A percentile compares a stretch with the other conserved stretches of the same genome.
Conservation (phyloP, 2,888 invertebrate species). For the Diadegma fenestrale region DNA sequence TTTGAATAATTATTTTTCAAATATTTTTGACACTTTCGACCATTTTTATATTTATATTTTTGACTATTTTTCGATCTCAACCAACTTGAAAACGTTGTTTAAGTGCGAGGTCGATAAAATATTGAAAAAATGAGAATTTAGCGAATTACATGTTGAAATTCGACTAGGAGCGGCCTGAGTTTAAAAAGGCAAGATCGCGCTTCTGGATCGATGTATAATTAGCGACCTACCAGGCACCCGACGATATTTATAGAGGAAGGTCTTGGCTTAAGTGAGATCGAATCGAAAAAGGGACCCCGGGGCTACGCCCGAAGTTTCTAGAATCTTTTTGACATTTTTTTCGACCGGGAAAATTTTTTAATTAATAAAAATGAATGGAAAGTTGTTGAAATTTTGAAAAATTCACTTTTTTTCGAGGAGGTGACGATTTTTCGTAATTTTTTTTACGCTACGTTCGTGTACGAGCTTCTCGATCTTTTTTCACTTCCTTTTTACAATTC, state of each 20-base stretch:
- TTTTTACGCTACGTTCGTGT: neutral
- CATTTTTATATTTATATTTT: no score
- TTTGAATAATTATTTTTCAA: conserved; percentile 10
- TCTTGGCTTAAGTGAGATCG: conserved; percentile 76
- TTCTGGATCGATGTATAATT: conserved; percentile 80
- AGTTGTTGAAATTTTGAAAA: no score
- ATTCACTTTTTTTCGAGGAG: neutral
- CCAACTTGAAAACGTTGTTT: no score
- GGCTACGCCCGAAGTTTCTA: conserved; percentile 66
- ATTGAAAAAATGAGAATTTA: neutral
- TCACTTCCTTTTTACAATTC: conserved; percentile 1
- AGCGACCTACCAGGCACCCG: conserved; percentile 80
- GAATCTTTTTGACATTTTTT: neutral
- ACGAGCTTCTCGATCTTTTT: neutral
- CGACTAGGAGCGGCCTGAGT: conserved; percentile 30
- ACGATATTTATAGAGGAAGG: conserved; percentile 81
- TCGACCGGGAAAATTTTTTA: neutral
- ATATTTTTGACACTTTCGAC: conserved; percentile 13
- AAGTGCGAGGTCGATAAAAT: neutral
- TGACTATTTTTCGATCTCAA: no score
- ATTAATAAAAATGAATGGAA: neutral
- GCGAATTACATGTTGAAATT: conserved; percentile 1
- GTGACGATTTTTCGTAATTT: neutral
- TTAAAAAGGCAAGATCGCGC: conserved; percentile 54
- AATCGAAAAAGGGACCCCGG: conserved; percentile 55